A percentile compares a stretch with the other conserved stretches of the same genome.
Evolutionary conservation across 2,113 vertebrate species (phyloP).

Genomic region (Tylochromis polylepis): DNA sequence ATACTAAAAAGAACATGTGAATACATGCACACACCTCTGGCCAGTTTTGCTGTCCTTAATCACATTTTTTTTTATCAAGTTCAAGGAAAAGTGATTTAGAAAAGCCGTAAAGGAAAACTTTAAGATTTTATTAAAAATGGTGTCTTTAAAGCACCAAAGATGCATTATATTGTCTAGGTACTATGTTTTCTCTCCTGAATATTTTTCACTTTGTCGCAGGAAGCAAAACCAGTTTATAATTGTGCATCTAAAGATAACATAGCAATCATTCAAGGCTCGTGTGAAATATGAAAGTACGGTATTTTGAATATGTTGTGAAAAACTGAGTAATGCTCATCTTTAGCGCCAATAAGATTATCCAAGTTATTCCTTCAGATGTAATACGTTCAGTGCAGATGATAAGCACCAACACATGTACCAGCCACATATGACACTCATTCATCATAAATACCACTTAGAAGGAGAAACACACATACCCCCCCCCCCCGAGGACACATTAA

Average conservation of each 20-base stretch:
- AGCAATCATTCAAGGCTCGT: neutral
- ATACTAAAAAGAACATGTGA: neutral
- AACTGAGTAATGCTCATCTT: neutral
- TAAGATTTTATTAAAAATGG: neutral
- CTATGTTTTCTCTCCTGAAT: no score
- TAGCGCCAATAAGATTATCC: neutral
- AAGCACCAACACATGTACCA: neutral
- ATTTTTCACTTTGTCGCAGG: neutral
- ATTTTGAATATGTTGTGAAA: neutral
- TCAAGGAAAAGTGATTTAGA: neutral
- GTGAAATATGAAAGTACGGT: accelerated
- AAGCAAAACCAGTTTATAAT: neutral
- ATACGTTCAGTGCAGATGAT: neutral
- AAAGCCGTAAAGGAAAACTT: neutral
- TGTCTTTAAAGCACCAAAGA: neutral
- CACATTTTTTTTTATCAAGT: neutral
- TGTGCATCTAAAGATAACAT: neutral
- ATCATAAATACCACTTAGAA: neutral
- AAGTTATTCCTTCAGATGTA: neutral
- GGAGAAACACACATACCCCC: neutral
- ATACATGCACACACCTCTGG: neutral
- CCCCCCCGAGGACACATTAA: neutral
- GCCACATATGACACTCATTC: neutral
- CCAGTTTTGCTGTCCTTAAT: neutral
- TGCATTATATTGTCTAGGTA: neutral